Base-by-base conservation (phyloP, 2,888 invertebrate genomes). In the Quadroppia sp. region DNA sequence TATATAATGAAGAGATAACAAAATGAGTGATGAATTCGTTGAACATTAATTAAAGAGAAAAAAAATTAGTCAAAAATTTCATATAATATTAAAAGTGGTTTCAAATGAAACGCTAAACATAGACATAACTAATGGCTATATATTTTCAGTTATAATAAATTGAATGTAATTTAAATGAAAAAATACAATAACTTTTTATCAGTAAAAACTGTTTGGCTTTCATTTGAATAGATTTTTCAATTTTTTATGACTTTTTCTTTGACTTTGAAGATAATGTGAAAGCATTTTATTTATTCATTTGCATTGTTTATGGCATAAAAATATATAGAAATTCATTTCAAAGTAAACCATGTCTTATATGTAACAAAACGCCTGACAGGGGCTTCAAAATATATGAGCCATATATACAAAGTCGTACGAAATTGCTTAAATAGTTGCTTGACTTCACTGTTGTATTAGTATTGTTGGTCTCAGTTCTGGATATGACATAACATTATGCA, bases 301-400 rank as follows among this genome's bases (percentile, higher is more conserved):
- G 9, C 36, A 17, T 61, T 61, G 61, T 61, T 61, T 61, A 61
- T 36, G 17, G 61, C 61, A 4, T 32, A 2, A n/a, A 17, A 7
- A 32, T 20, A 32, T 61, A 36, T 32, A 20, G 61, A 61, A 25
- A 25, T 53, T 53, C 6, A n/a, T n/a, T n/a, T n/a, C n/a, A n/a
- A n/a, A n/a, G 53, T n/a, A 61, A 61, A 61, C 4, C 61, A 61
- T 61, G 61, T 61, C 36, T 61, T 32, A 61, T n/a, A 61, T 36
- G 61, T 61, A 61, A n/a, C 61, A 36, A 13, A 61, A n/a, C n/a
- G n/a, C n/a, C 3, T 32, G 61, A 61, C 59, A 59, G 59, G 30
- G 28, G n/a, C 15, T 53, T 30, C 32, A 32, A 32, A 61, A 61
- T 32, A 32, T 30, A 2, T 32, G 32, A n/a, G 4, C 20, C 32